Evolutionary conservation across 2,113 vertebrate genomes (phyloP).

Genomic region (Pseudorectes ferrugineus): DNA sequence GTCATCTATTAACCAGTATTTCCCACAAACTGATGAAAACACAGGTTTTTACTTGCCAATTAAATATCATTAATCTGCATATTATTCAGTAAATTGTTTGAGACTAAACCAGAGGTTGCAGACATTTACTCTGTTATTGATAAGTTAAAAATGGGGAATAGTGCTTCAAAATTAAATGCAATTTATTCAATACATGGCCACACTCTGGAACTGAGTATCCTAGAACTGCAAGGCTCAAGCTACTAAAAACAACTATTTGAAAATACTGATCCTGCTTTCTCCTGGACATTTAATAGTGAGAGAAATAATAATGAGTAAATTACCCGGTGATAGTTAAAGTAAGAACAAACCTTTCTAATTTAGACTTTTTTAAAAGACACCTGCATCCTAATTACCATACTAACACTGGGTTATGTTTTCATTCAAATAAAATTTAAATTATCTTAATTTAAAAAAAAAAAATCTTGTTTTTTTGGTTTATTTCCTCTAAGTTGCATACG

Average conservation of each 20-base stretch:
- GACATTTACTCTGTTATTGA: background rate
- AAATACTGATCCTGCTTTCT: background rate
- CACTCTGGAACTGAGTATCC: background rate
- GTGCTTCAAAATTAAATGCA: background rate
- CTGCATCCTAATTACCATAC: background rate
- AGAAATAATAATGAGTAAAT: background rate
- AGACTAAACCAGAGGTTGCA: background rate
- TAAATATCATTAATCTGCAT: background rate
- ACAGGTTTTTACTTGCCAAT: background rate
- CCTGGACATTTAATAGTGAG: background rate
- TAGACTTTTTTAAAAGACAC: background rate
- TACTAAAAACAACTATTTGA: background rate
- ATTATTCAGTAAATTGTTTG: background rate
- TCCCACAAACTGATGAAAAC: background rate
- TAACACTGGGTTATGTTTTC: background rate
- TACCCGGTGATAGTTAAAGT: background rate
- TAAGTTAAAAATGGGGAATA: background rate
- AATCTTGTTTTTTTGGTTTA: background rate
- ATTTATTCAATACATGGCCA: background rate
- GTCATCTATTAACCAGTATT: background rate
- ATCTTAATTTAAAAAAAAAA: background rate
- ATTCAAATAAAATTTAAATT: background rate
- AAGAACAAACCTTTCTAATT: background rate
- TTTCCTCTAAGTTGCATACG: background rate
- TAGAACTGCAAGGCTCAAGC: background rate